Conservation (phyloP, 2,113 vertebrate species). For the Alosa alosa region DNA sequence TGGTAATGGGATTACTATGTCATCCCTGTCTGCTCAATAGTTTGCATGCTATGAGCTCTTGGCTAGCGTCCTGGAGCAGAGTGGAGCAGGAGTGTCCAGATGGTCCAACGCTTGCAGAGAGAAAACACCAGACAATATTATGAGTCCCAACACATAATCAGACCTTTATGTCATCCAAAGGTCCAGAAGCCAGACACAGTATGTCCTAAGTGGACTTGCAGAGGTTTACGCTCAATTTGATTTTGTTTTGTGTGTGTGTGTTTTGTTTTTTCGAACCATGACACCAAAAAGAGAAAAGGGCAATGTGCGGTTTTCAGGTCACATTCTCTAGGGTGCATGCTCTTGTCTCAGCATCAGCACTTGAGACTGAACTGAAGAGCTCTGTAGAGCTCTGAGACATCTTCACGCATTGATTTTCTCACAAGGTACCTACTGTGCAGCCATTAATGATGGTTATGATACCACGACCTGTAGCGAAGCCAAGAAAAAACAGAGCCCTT, state of each 20-base stretch:
- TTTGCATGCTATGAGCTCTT: constrained; percentile 49
- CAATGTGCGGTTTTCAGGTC: not conserved
- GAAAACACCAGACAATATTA: constrained; percentile 47
- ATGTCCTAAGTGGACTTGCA: not conserved
- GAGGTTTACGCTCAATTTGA: not conserved
- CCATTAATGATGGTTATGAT: not conserved
- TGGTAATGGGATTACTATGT: constrained; percentile 4
- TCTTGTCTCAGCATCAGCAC: not conserved
- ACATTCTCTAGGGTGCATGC: not conserved
- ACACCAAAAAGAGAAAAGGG: not conserved
- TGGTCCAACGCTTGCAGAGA: constrained; percentile 51
- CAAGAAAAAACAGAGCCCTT: not conserved
- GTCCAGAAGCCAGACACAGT: not conserved
- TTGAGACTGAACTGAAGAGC: not conserved
- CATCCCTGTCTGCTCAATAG: constrained; percentile 26
- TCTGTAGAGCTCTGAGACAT: not conserved
- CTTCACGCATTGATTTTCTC: not conserved
- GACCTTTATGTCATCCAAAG: not conserved
- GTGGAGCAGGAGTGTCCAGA: constrained; percentile 56
- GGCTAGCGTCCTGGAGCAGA: constrained; percentile 43
- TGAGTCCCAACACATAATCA: constrained; percentile 25
- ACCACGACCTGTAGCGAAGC: not conserved
- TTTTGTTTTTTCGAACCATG: not conserved
- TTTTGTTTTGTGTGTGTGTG: constrained; percentile 29
- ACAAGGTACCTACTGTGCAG: not conserved